Conservation (phyloP, 2,113 vertebrate genomes). For the Phasianus colchicus region DNA sequence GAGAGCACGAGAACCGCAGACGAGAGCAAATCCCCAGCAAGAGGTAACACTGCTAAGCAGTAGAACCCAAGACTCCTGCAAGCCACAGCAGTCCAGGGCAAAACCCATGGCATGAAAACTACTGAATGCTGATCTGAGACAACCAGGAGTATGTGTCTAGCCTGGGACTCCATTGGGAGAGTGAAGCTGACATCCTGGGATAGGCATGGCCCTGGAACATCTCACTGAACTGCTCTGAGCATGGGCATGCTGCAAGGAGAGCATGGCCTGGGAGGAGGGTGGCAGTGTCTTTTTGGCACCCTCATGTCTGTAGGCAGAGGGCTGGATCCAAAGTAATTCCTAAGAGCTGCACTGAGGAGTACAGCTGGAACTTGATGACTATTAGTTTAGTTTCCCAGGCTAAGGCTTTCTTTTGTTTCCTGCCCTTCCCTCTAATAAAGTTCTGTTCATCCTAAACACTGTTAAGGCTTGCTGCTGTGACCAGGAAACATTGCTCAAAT, state of each 20-base stretch:
- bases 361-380: background rate
- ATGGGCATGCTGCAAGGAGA: background rate
- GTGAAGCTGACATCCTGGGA: background rate
- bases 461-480: background rate
- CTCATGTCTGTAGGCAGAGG: background rate
- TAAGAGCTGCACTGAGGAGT: background rate
- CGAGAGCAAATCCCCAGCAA: background rate
- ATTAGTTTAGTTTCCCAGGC: background rate
- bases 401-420: background rate
- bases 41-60: background rate
- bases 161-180: background rate
- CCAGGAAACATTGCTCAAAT: background rate
- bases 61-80: background rate
- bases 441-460: background rate
- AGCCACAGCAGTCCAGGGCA: background rate
- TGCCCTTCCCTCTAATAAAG: background rate
- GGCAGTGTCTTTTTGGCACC: background rate
- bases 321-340: background rate
- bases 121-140: background rate
- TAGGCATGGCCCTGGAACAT: background rate
- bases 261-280: background rate
- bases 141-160: background rate
- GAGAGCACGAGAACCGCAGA: background rate
- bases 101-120: background rate
- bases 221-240: background rate